Evolutionary conservation across 2,797 vertebrate species (phyloP).

Genomic region (Tadarida brasiliensis): DNA sequence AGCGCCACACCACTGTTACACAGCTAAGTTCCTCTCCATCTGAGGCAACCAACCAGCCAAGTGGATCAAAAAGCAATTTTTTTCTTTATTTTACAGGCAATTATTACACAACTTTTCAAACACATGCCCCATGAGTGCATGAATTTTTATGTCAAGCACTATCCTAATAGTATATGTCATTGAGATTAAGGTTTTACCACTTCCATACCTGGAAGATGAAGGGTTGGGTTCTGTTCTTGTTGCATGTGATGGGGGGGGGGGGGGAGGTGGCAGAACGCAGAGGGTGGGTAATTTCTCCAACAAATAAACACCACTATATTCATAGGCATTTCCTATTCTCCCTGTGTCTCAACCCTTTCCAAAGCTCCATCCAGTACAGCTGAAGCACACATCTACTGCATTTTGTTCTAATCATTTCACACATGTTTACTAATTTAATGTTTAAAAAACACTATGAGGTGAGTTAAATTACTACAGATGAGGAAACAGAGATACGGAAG

Average conservation of each 20-base stretch:
- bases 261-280: neutral
- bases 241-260: rapidly evolving
- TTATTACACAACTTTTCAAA: constrained; percentile 21
- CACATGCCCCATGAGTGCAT: neutral
- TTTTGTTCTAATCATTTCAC: neutral
- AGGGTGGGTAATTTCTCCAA: neutral
- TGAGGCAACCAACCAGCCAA: constrained; percentile 54
- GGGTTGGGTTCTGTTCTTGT: rapidly evolving
- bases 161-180: neutral
- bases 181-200: neutral
- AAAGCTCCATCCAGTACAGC: neutral
- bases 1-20: neutral
- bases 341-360: neutral
- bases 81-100: constrained; percentile 18
- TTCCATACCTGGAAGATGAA: neutral
- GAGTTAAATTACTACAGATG: neutral
- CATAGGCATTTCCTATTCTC: neutral
- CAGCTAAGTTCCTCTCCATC: constrained; percentile 21
- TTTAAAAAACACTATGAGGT: neutral
- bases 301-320: neutral
- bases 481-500: neutral
- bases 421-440: neutral
- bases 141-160: neutral
- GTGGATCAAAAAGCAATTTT: constrained; percentile 9
- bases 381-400: neutral